These are phyloP conservation scores for Vanessa tameamea DNA, from an alignment of 1,140 invertebrate genomes.

Conservation along the genomic window DNA sequence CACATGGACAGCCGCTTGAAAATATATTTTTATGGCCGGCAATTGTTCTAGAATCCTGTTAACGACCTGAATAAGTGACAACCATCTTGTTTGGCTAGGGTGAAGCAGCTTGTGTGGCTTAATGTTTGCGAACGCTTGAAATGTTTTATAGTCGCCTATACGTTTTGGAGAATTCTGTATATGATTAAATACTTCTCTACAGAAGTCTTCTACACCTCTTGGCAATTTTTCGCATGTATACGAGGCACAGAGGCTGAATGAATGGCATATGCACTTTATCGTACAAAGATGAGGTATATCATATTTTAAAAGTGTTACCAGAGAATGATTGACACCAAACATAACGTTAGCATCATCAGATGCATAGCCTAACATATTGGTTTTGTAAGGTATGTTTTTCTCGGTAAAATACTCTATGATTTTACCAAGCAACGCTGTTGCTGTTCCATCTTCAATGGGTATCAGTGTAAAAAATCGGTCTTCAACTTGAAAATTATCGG, in stretches of 20 bases:
- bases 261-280: slow-evolving; percentile 65
- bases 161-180: slow-evolving; percentile 51
- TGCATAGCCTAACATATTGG: slow-evolving; percentile 67
- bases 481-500: slow-evolving; percentile 37
- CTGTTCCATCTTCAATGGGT: slow-evolving; percentile 42
- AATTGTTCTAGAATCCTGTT: slow-evolving; percentile 60
- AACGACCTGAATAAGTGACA: slow-evolving; percentile 58
- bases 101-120: slow-evolving; percentile 54
- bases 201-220: slow-evolving; percentile 41
- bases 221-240: slow-evolving; percentile 59
- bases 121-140: slow-evolving; percentile 52
- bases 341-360: slow-evolving; percentile 68
- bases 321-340: slow-evolving; percentile 52
- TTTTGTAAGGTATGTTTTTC: slow-evolving; percentile 32
- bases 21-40: slow-evolving; percentile 56
- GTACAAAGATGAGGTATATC: slow-evolving; percentile 53
- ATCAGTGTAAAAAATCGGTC: slow-evolving; percentile 52
- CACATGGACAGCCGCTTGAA: slow-evolving; percentile 39
- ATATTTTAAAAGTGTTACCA: slow-evolving; percentile 43
- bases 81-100: slow-evolving; percentile 61
- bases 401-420: slow-evolving; percentile 31
- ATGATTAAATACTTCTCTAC: slow-evolving; percentile 48
- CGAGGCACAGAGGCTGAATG: slow-evolving; percentile 52
- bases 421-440: slow-evolving; percentile 42
- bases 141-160: slow-evolving; percentile 42